Base-by-base conservation (phyloP, 2,797 vertebrate species). In the Megalops cyprinoides region DNA sequence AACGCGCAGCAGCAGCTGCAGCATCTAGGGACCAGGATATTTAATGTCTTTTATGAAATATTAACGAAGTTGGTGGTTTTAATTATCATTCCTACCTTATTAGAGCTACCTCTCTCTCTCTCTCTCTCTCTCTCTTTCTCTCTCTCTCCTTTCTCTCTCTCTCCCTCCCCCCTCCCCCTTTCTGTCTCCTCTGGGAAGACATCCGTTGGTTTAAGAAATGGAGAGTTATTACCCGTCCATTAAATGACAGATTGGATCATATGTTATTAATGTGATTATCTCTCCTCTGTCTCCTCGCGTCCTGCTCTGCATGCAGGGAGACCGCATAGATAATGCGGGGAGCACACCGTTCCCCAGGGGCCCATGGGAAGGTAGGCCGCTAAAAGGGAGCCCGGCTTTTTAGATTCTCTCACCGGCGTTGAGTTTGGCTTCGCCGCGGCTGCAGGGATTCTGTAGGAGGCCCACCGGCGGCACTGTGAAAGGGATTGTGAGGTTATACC, bases 21-120 rank as follows among this genome's bases (percentile, higher is more conserved):
- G 79, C 78, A 81, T 53, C 81, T 51, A 75, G 81, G 74, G 78
- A 84, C 80, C 37, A 25, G 65, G 84, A 83, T 76, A 78, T 80
- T 85, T 86, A 86, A 85, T 87, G 83, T 87, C 81, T 90, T 82
- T 80, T 86, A 86, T 88, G 80, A 89, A 89, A 88, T 88, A 86
- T 90, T 87, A 89, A 86, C 82, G 76, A 81, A 87, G 81, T 82
- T 85, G 78, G 74, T 85, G 65, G 69, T 89, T 89, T 88, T 88
- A 89, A 90, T 90, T 84, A 85, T 85, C 76, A 86, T 84, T 82
- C 76, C 71, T 77, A 77, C 65, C 83, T 81, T 83, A 88, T 88
- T 86, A 87, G 82, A 82, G 65, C 31, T 8, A 34, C 77, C 46
- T 51, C 73, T 73, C 20, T 15, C 55, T 79, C 77, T 74, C 39